Evolutionary conservation across 2,113 vertebrate species (phyloP).

Genomic region (Carassius carassius): DNA sequence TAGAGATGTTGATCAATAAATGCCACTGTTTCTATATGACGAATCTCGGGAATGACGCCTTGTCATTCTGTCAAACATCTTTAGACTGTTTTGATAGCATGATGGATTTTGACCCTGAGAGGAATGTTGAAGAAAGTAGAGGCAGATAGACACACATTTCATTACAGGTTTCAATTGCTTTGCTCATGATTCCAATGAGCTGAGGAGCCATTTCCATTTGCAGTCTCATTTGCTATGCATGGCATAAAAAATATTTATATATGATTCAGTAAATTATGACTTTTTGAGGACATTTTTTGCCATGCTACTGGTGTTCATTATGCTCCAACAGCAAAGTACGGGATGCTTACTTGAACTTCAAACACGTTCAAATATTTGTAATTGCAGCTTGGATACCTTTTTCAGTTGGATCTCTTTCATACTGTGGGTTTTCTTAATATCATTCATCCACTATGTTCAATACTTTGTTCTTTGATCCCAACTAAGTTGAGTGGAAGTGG

Average conservation of each 20-base stretch:
- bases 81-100: conserved; percentile 60
- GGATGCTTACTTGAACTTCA: conserved; percentile 34
- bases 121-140: conserved; percentile 58
- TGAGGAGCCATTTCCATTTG: conserved; percentile 34
- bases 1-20: conserved; percentile 72
- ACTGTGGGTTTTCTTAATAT: conserved; percentile 2
- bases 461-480: conserved; percentile 28
- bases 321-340: background rate
- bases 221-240: conserved; percentile 40
- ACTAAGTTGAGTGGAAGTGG: conserved; percentile 21
- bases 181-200: conserved; percentile 28
- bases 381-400: background rate
- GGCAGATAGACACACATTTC: conserved; percentile 57
- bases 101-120: conserved; percentile 63
- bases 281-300: conserved; percentile 2
- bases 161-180: conserved; percentile 60
- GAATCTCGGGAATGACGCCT: conserved; percentile 64
- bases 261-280: conserved; percentile 17
- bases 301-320: background rate
- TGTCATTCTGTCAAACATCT: conserved; percentile 75
- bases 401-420: background rate
- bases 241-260: conserved; percentile 35
- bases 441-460: conserved; percentile 19
- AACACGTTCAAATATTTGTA: background rate
- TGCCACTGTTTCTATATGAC: conserved; percentile 62